Conservation (phyloP, 37 sponge, comb jelly and placozoan genomes). For the Eunapius fragilis region DNA sequence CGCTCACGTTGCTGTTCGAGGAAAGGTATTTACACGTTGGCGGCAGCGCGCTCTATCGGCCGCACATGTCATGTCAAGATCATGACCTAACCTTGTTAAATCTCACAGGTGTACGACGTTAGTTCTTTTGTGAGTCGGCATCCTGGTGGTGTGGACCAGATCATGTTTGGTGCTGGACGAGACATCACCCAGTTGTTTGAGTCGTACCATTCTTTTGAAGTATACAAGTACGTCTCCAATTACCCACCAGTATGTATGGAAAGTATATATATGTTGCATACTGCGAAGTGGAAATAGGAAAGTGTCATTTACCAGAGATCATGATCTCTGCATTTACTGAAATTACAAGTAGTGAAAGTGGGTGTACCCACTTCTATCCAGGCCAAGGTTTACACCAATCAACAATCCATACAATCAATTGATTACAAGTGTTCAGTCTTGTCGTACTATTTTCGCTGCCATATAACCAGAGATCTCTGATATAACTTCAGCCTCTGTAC, state of each 20-base stretch:
- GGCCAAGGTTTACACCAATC: no score
- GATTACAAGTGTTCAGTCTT: no score
- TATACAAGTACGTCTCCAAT: slow-evolving; percentile 54
- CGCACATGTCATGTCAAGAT: not conserved
- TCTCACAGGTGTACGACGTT: slow-evolving; percentile 89
- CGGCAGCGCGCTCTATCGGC: not conserved
- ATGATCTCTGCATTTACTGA: not conserved
- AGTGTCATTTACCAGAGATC: not conserved
- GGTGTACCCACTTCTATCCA: no score
- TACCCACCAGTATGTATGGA: no score
- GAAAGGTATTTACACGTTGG: slow-evolving; percentile 64
- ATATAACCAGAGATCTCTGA: no score
- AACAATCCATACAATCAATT: no score
- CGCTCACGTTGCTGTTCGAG: slow-evolving; percentile 88
- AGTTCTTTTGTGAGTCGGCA: slow-evolving; percentile 78
- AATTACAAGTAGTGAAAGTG: not conserved
- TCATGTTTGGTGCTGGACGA: slow-evolving; percentile 90
- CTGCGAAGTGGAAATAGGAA: not conserved
- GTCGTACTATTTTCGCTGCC: no score
- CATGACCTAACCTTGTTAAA: not conserved
- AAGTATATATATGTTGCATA: not conserved
- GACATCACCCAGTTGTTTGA: slow-evolving; percentile 92
- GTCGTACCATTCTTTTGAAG: slow-evolving; percentile 80
- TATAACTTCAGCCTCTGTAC: no score
- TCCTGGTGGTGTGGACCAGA: slow-evolving; percentile 95